Percentiles rank a stretch among this genome's conserved stretches.
These are phyloP conservation scores for Calliopum simillimum DNA, from an alignment of 2,888 invertebrate genomes.

Conservation along the genomic window DNA sequence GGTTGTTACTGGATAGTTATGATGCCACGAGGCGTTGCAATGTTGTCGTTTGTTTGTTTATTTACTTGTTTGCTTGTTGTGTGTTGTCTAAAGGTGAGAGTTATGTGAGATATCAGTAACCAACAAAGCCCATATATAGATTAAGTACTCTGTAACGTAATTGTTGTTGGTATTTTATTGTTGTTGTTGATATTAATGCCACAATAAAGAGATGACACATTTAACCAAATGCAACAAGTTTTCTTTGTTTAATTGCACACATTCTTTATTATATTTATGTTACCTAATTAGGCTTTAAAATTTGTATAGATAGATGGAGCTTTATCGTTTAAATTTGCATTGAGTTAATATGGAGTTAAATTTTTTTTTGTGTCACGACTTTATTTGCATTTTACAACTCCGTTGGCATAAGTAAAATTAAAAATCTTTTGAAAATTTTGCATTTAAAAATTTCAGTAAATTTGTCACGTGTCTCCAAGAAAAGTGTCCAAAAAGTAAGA, in stretches of 20 bases:
- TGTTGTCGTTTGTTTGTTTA: neutral
- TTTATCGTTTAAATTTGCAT: too few relatives aligned
- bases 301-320: too few relatives aligned
- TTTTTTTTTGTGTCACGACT: too few relatives aligned
- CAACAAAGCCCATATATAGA: conserved; percentile 12
- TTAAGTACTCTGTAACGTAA: neutral
- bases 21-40: neutral
- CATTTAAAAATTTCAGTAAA: too few relatives aligned
- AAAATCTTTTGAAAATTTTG: too few relatives aligned
- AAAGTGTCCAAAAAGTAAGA: too few relatives aligned
- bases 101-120: conserved; percentile 17
- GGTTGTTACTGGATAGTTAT: neutral
- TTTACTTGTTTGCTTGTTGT: conserved; percentile 9
- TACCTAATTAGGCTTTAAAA: too few relatives aligned
- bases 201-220: conserved; percentile 14
- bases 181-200: conserved; percentile 5
- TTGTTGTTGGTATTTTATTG: neutral
- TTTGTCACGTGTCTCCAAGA: too few relatives aligned
- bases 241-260: neutral
- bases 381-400: too few relatives aligned
- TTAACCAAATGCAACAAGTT: neutral
- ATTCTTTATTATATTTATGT: neutral
- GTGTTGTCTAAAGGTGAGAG: conserved; percentile 1
- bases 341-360: too few relatives aligned
- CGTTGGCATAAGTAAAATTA: too few relatives aligned